These are phyloP conservation scores for Toxonevra muliebris DNA, from an alignment of 2,888 invertebrate species.

Conservation along the genomic window DNA sequence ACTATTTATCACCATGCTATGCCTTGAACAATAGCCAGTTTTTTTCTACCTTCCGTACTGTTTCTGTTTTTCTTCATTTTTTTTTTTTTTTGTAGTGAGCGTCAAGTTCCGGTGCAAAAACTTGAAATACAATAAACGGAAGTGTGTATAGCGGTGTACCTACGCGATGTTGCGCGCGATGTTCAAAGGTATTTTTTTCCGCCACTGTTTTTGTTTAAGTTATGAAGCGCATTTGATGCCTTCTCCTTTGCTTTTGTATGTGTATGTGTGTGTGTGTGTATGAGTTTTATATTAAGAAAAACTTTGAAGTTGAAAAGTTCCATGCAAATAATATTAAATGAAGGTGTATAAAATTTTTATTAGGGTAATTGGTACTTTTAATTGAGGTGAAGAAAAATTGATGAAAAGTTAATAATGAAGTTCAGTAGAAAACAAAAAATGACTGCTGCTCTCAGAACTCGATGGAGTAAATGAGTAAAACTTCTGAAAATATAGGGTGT, in stretches of 20 bases:
- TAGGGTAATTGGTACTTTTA: constrained; percentile 28
- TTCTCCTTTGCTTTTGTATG: background rate
- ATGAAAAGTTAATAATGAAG: background rate
- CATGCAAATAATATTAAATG: constrained; percentile 33
- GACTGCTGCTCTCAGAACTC: too few species aligned
- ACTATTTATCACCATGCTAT: constrained; percentile 4
- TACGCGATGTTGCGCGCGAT: constrained; percentile 1
- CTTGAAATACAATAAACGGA: constrained; percentile 23
- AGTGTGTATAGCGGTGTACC: constrained; percentile 25
- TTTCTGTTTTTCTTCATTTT: constrained; percentile 10
- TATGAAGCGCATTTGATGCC: background rate
- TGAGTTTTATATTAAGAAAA: background rate
- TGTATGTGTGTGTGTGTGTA: background rate
- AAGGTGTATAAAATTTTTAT: constrained; percentile 30
- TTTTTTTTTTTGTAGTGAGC: constrained; percentile 5
- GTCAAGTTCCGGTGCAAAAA: constrained; percentile 17
- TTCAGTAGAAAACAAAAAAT: too few species aligned
- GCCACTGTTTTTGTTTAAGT: constrained; percentile 16
- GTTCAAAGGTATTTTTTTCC: constrained; percentile 18
- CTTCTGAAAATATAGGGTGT: too few species aligned
- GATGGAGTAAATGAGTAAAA: too few species aligned
- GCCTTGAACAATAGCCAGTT: constrained; percentile 5
- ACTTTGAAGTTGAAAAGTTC: constrained; percentile 24
- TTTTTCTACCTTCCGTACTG: constrained; percentile 1
- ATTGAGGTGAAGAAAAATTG: constrained; percentile 9